Conservation (phyloP, 2,888 invertebrate genomes). For the Kryphioiulus occultus region DNA sequence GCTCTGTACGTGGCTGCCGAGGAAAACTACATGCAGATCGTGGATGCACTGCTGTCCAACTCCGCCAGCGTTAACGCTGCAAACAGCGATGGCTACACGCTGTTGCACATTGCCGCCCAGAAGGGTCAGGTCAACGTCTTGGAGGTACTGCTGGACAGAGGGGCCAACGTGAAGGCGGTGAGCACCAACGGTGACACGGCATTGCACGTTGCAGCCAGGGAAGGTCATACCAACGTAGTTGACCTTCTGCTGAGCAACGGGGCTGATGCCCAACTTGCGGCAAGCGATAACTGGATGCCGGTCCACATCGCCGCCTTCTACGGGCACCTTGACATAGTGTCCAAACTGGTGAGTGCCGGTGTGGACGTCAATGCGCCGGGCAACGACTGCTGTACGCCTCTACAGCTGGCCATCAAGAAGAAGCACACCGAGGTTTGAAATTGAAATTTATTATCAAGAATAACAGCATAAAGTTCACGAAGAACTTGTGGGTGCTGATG, state of each 20-base stretch:
- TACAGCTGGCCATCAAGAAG: not conserved
- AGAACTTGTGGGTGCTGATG: no score
- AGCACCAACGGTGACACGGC: not conserved
- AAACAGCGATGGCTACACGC: not conserved
- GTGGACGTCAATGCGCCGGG: not conserved
- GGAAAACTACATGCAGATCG: slow-evolving; percentile 8
- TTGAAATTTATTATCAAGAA: no score
- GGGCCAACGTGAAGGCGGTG: slow-evolving; percentile 55
- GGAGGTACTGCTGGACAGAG: not conserved
- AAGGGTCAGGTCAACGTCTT: not conserved
- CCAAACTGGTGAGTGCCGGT: not conserved
- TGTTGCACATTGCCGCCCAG: not conserved
- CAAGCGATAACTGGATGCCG: not conserved
- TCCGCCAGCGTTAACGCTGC: not conserved
- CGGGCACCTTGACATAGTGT: not conserved
- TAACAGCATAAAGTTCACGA: no score
- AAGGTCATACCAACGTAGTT: not conserved
- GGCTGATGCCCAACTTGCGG: not conserved
- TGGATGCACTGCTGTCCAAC: not conserved
- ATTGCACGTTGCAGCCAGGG: not conserved
- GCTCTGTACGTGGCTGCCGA: slow-evolving; percentile 66
- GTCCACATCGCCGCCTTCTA: slow-evolving; percentile 66
- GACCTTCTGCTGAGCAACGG: slow-evolving; percentile 54
- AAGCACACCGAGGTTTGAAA: no score
- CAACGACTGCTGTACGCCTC: not conserved